Evolutionary conservation across 2,888 invertebrate species (phyloP).

Genomic region (Conistra vaccinii): DNA sequence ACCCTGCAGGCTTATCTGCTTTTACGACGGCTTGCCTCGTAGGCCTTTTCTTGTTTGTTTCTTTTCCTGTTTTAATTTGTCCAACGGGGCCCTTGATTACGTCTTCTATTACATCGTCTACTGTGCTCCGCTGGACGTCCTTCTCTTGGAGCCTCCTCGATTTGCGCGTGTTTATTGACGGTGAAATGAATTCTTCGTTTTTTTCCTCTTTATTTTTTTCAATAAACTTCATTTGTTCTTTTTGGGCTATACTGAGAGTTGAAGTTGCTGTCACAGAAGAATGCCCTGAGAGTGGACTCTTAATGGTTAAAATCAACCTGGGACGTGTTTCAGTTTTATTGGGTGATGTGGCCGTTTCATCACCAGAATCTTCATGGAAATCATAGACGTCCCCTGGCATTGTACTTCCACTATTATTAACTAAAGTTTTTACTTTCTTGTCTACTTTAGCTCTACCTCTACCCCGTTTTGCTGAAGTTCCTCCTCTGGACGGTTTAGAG

Average conservation of each 20-base stretch:
- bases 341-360: constrained; percentile 90
- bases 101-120: constrained; percentile 97
- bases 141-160: constrained; percentile 95
- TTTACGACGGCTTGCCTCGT: constrained; percentile 89
- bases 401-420: constrained; percentile 90
- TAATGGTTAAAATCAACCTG: constrained; percentile 95
- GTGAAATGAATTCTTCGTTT: constrained; percentile 92
- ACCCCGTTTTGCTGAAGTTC: constrained; percentile 83
- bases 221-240: constrained; percentile 79
- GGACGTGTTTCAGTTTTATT: constrained; percentile 91
- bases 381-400: constrained; percentile 96
- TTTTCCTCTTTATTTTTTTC: constrained; percentile 87
- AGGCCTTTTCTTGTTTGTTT: constrained; percentile 88
- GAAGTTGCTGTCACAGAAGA: constrained; percentile 83
- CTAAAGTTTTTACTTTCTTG: constrained; percentile 86
- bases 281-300: constrained; percentile 91
- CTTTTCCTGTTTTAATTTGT: constrained; percentile 75
- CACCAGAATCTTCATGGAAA: constrained; percentile 97
- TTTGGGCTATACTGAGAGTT: constrained; percentile 82
- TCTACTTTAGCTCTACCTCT: constrained; percentile 89
- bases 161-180: constrained; percentile 94
- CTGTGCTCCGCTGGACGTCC: constrained; percentile 93
- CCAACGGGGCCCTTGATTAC: constrained; percentile 93
- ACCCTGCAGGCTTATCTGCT: constrained; percentile 73
- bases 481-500: constrained; percentile 82